Conservation (phyloP, 2,797 vertebrate species). For the Leptoclinus maculatus region DNA sequence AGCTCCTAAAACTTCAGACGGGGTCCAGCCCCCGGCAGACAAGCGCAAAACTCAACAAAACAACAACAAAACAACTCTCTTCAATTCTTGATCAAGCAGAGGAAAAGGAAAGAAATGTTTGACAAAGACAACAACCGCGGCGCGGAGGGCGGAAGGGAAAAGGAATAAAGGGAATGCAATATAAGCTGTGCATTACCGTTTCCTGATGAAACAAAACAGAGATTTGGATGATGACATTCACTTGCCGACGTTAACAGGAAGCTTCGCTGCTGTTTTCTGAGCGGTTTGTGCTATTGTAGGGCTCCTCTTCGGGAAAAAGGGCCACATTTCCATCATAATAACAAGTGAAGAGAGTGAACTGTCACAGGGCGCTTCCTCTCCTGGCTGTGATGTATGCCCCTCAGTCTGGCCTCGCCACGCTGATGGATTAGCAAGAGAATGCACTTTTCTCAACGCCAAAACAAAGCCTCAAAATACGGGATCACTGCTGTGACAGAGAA, state of each 20-base stretch:
- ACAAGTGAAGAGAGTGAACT: constrained; percentile 64
- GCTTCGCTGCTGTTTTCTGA: constrained; percentile 45
- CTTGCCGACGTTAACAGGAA: constrained; percentile 56
- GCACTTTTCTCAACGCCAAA: constrained; percentile 55
- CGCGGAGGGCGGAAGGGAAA: constrained; percentile 45
- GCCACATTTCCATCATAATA: constrained; percentile 74
- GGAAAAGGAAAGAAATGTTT: constrained; percentile 52
- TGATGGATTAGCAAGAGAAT: constrained; percentile 64
- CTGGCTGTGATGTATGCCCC: constrained; percentile 64
- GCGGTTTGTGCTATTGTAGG: constrained; percentile 44
- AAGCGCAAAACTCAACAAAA: constrained; percentile 50
- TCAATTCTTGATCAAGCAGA: constrained; percentile 61
- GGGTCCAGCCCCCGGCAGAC: constrained; percentile 17
- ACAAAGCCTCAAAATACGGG: constrained; percentile 57
- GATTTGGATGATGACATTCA: constrained; percentile 55
- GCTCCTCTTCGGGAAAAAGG: constrained; percentile 50
- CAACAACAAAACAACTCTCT: constrained; percentile 52
- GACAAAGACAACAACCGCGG: constrained; percentile 34
- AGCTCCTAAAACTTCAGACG: constrained; percentile 51
- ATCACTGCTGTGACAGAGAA: constrained; percentile 68
- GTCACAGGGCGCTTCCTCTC: constrained; percentile 64
- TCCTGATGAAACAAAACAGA: constrained; percentile 61
- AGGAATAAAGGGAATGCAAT: constrained; percentile 65
- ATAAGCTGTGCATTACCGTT: constrained; percentile 54
- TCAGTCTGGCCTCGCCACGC: constrained; percentile 54